A percentile compares a stretch with the other conserved stretches of the same genome.
Conservation (phyloP, 1,140 invertebrate genomes). For the Solenopsis invicta region DNA sequence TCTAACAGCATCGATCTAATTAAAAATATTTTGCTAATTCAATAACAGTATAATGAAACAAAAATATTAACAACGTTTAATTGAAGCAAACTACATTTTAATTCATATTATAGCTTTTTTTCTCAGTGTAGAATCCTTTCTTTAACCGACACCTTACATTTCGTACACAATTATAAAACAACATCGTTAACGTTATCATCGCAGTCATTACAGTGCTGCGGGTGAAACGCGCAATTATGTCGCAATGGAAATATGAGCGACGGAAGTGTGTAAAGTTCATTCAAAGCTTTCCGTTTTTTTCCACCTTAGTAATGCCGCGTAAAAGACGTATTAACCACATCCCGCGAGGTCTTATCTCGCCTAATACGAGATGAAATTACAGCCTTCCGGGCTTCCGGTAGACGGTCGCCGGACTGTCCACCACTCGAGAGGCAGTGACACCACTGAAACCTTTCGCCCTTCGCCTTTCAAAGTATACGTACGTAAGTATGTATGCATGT, state of each 20-base stretch:
- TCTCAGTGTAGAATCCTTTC: not conserved
- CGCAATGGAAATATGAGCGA: constrained; percentile 75
- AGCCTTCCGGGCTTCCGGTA: constrained; percentile 69
- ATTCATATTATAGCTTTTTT: no score
- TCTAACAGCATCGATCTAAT: no score
- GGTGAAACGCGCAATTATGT: constrained; percentile 66
- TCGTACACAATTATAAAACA: not conserved
- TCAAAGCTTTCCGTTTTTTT: constrained; percentile 66
- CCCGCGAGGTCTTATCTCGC: constrained; percentile 67
- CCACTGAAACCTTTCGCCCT: not conserved
- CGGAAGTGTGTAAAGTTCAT: constrained; percentile 68
- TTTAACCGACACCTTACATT: not conserved
- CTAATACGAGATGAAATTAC: constrained; percentile 80
- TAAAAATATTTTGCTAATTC: no score
- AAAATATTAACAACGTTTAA: no score
- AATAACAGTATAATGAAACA: no score
- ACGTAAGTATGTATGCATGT: not conserved
- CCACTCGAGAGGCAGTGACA: constrained; percentile 67
- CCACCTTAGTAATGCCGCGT: constrained; percentile 26
- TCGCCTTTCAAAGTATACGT: not conserved
- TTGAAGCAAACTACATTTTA: no score
- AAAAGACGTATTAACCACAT: constrained; percentile 74
- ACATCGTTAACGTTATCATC: constrained; percentile 15
- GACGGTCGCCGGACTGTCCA: constrained; percentile 69
- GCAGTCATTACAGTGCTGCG: constrained; percentile 14